Conservation (phyloP, 2,113 vertebrate species). For the Periophthalmus modestus region DNA sequence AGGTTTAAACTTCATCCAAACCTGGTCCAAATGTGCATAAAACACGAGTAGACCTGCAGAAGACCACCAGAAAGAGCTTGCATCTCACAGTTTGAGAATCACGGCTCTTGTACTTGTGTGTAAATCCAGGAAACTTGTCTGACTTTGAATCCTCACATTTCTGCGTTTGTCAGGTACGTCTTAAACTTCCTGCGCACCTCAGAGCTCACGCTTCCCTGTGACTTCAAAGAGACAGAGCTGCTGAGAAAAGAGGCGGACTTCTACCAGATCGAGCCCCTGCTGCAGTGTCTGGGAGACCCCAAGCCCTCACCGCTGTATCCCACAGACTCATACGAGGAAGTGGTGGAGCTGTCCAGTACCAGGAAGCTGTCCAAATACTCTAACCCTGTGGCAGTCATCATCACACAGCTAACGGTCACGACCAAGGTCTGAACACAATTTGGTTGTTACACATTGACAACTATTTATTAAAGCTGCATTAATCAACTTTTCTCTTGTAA, state of each 20-base stretch:
- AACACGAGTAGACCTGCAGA: not conserved
- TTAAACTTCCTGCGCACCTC: slow-evolving; percentile 95
- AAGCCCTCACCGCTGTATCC: slow-evolving; percentile 88
- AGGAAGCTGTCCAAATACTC: slow-evolving; percentile 98
- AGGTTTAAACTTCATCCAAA: too few species aligned
- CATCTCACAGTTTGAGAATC: not conserved
- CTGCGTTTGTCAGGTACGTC: slow-evolving; percentile 73
- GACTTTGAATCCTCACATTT: not conserved
- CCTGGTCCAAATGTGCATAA: too few species aligned
- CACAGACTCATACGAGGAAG: slow-evolving; percentile 93
- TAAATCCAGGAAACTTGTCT: not conserved
- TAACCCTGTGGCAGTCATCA: slow-evolving; percentile 96
- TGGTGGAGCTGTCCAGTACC: slow-evolving; percentile 96
- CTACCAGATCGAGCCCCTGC: slow-evolving; percentile 94
- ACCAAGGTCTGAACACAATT: slow-evolving; percentile 89
- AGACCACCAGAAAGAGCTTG: not conserved
- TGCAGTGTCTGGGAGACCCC: slow-evolving; percentile 94
- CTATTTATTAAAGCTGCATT: too few species aligned
- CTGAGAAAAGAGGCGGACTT: slow-evolving; percentile 93
- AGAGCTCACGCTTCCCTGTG: slow-evolving; percentile 88
- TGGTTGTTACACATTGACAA: too few species aligned
- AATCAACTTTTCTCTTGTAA: too few species aligned
- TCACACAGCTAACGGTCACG: slow-evolving; percentile 95
- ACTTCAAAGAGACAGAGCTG: slow-evolving; percentile 92
- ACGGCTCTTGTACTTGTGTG: not conserved